Conservation (phyloP, 2,888 invertebrate species). For the Nomada fabriciana region DNA sequence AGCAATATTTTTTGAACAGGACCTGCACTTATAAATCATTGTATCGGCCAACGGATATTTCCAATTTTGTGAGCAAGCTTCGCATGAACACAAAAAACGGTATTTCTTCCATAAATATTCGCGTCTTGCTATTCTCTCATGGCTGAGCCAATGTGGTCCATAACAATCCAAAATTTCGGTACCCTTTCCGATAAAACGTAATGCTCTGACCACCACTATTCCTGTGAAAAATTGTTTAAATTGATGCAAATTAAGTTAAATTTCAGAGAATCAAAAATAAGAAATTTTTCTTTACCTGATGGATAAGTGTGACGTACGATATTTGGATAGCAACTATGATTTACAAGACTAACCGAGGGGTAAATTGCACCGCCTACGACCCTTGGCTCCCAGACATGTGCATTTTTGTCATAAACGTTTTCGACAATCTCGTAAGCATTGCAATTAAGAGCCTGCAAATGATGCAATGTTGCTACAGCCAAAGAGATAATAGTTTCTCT, state of each 20-base stretch:
- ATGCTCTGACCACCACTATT: constrained; percentile 77
- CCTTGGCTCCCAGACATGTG: constrained; percentile 77
- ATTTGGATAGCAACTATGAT: constrained; percentile 85
- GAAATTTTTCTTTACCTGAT: constrained; percentile 68
- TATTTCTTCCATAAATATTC: constrained; percentile 82
- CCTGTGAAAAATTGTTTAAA: constrained; percentile 66
- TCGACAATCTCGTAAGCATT: constrained; percentile 85
- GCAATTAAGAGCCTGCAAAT: constrained; percentile 84
- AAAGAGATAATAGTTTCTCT: constrained; percentile 71
- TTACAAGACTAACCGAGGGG: constrained; percentile 84
- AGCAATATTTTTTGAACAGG: constrained; percentile 62
- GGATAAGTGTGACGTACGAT: constrained; percentile 83
- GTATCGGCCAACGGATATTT: constrained; percentile 71
- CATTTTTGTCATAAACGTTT: constrained; percentile 73
- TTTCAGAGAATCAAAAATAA: too few relatives aligned
- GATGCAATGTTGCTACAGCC: constrained; percentile 81
- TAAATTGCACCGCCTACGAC: constrained; percentile 85
- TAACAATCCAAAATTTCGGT: constrained; percentile 85
- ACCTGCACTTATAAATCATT: constrained; percentile 74
- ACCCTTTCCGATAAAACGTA: constrained; percentile 81
- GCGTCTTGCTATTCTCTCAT: constrained; percentile 76
- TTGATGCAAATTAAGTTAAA: neutral
- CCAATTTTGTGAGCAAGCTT: constrained; percentile 83
- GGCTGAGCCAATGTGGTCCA: constrained; percentile 83
- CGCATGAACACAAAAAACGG: constrained; percentile 83